phyloP scores from a whole-genome alignment of 2,797 vertebrate genomes.

The Loris lydekkerianus region DNA sequence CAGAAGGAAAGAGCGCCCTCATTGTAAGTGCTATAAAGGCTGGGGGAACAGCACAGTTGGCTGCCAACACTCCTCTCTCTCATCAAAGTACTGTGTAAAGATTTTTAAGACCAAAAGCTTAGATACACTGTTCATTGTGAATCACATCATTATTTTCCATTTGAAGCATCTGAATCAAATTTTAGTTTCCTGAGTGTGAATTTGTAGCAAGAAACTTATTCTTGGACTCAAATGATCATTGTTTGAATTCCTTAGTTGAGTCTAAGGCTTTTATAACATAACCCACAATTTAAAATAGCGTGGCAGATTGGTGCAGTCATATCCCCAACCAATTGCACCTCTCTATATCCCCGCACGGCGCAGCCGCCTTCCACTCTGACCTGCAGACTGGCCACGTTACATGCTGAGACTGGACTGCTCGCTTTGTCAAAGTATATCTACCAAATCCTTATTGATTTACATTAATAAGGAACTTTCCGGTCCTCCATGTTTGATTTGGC shows the following conservation, averaged over 20 bases:
- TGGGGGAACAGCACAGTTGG: background rate
- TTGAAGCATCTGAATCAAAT: conserved; percentile 59
- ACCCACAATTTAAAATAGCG: conserved; percentile 40
- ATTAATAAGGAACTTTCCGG: background rate
- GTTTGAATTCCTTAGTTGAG: conserved; percentile 61
- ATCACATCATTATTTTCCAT: background rate
- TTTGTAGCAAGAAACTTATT: conserved; percentile 60
- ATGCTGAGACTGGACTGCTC: background rate
- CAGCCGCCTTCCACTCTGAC: background rate
- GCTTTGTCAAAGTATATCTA: background rate
- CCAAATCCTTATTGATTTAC: background rate
- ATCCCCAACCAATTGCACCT: background rate
- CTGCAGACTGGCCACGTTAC: background rate
- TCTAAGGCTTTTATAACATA: conserved; percentile 60
- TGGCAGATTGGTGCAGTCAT: background rate
- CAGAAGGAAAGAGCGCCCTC: background rate
- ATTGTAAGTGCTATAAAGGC: background rate
- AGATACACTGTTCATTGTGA: background rate
- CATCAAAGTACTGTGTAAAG: background rate
- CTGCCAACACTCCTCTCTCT: background rate
- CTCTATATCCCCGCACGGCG: background rate
- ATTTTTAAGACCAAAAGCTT: conserved; percentile 43
- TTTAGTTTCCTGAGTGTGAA: conserved; percentile 40
- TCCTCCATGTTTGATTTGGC: conserved; percentile 22
- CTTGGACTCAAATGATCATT: conserved; percentile 48